Base-by-base conservation (phyloP, 2,888 invertebrate species). In the Drosophila greeni region DNA sequence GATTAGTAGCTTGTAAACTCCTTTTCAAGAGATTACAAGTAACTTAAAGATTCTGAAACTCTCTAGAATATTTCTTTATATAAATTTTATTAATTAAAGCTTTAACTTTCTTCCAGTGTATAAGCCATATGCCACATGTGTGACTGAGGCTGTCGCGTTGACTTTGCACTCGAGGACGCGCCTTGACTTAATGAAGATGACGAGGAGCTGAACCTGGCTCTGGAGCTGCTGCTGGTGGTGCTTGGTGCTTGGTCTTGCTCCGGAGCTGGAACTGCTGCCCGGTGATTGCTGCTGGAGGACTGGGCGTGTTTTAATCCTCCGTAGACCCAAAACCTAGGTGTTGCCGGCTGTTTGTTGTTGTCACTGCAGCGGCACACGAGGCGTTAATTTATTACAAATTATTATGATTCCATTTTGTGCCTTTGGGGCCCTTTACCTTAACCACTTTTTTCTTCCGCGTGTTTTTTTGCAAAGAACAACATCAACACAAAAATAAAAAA, bases 371-470 rank as follows among this genome's bases (percentile, higher is more conserved):
- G 36, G 59, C 69, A 72, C 75, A 72, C 72, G 73, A 84, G 81
- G 81, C 84, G 81, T 81, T 84, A 81, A 81, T 81, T 81, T 81
- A 81, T 81, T 84, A 84, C 81, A 81, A 81, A 81, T 81, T 81
- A 84, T 84, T 84, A 82, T 84, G 84, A 81, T 79, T 81, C 71
- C 78, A 79, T 76, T 82, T 73, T 82, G 45, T 43, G 64, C 52
- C 64, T 29, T 29, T 55, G 36, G 54, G 31, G 24, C 42, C 31
- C 29, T 51, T 70, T 72, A 45, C 16, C 60, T 45, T 55, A 64
- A 49, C 58, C 74, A 64, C 37, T 60, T 66, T 72, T 66, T 65
- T 77, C 64, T 59, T 49, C 69, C 60, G 51, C 47, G 52, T 58
- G n/a, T n/a, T n/a, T 72, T 45, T 70, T 45, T 5, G 68, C 55